phyloP scores from a whole-genome alignment of 2,888 invertebrate species.

The Corbicula japonica region DNA sequence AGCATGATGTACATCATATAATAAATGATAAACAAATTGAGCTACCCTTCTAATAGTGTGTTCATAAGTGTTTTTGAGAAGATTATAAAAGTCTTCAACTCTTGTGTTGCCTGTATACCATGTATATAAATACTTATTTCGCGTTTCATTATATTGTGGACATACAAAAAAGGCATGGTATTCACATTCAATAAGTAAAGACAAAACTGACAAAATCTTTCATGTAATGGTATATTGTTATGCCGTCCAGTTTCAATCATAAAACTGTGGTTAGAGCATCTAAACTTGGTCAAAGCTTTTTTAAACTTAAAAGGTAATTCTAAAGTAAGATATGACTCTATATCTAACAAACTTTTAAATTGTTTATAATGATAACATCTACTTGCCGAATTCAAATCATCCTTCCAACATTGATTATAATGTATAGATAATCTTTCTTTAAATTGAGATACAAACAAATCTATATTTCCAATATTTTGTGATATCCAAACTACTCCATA shows the following conservation, averaged over 20 bases:
- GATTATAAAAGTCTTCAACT: too few relatives aligned
- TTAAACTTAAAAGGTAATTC: not conserved
- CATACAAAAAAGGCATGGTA: too few relatives aligned
- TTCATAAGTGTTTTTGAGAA: too few relatives aligned
- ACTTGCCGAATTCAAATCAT: not conserved
- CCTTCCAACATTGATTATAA: not conserved
- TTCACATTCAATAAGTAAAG: too few relatives aligned
- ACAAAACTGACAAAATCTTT: slow-evolving; percentile 14
- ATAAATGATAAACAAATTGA: too few relatives aligned
- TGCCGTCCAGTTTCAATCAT: slow-evolving; percentile 5
- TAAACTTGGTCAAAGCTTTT: not conserved
- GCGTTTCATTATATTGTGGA: too few relatives aligned
- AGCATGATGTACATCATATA: too few relatives aligned
- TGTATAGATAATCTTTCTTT: slow-evolving; percentile 2
- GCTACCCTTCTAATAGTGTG: too few relatives aligned
- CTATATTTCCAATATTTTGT: too few relatives aligned
- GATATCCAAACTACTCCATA: slow-evolving; percentile 14
- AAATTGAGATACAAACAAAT: slow-evolving; percentile 5
- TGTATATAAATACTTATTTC: too few relatives aligned
- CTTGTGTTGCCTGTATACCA: too few relatives aligned
- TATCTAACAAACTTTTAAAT: slow-evolving; percentile 6
- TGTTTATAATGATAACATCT: slow-evolving; percentile 4
- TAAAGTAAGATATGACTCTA: not conserved
- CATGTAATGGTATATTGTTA: not conserved
- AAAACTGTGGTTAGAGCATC: slow-evolving; percentile 19